Conservation (phyloP, 1,140 invertebrate genomes). For the Drosophila santomea region DNA sequence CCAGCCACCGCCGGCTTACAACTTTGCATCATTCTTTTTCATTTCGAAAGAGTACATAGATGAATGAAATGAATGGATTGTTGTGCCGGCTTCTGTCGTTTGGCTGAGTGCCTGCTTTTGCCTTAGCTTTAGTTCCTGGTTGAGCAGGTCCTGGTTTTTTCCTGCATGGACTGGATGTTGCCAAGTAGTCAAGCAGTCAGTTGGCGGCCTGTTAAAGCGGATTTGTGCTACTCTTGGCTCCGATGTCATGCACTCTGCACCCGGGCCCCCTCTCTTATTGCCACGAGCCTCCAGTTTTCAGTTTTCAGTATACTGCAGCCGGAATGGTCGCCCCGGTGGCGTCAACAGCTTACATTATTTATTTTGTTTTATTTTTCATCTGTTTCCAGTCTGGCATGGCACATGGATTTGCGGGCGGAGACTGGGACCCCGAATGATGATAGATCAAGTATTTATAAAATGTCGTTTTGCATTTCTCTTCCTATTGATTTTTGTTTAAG, state of each 20-base stretch:
- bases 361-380: conserved; percentile 45
- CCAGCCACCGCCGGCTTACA: conserved; percentile 35
- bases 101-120: conserved; percentile 28
- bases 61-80: conserved; percentile 53
- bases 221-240: conserved; percentile 51
- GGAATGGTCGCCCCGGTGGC: conserved; percentile 37
- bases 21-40: conserved; percentile 61
- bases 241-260: conserved; percentile 16
- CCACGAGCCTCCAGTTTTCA: background rate
- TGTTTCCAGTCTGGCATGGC: conserved; percentile 18
- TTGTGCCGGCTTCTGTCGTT: conserved; percentile 30
- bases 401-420: background rate
- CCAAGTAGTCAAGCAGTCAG: conserved; percentile 30
- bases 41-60: conserved; percentile 47
- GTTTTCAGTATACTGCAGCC: conserved; percentile 21
- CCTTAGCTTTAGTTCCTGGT: background rate
- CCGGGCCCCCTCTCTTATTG: background rate
- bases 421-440: conserved; percentile 41
- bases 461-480: conserved; percentile 24
- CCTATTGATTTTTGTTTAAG: conserved; percentile 39
- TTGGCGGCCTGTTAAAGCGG: conserved; percentile 40
- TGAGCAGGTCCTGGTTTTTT: conserved; percentile 1
- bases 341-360: conserved; percentile 57
- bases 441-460: conserved; percentile 50
- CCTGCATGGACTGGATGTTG: conserved; percentile 34